These are phyloP conservation scores for Anas capensis DNA, from an alignment of 2,797 vertebrate species.

Conservation along the genomic window DNA sequence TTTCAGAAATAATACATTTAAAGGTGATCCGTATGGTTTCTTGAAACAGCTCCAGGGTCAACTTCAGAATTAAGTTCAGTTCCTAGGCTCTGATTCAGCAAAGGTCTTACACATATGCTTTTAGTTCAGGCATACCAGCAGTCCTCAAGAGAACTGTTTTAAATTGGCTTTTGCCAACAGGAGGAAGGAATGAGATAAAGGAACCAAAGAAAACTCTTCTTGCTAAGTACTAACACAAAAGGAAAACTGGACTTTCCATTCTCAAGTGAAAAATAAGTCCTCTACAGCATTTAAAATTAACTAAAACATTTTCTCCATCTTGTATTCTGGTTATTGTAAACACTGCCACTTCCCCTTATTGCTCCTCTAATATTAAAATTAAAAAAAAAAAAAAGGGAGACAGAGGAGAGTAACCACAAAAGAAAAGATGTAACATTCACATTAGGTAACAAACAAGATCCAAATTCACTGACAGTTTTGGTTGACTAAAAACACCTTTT, in stretches of 20 bases:
- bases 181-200: constrained; percentile 31
- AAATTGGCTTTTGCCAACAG: constrained; percentile 40
- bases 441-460: not conserved
- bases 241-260: not conserved
- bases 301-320: not conserved
- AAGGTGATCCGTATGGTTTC: not conserved
- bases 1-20: constrained; percentile 23
- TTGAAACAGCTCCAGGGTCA: constrained; percentile 29
- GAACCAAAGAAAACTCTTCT: constrained; percentile 9
- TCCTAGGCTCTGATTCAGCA: constrained; percentile 18
- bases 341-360: not conserved
- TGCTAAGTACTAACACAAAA: not conserved
- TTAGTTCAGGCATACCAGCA: not conserved
- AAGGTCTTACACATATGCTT: not conserved
- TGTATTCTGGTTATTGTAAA: not conserved
- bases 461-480: not conserved
- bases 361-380: not conserved
- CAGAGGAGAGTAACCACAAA: not conserved
- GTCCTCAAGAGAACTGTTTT: constrained; percentile 15
- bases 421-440: not conserved
- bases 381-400: not conserved
- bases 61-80: constrained; percentile 25
- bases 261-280: not conserved
- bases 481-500: constrained; percentile 17
- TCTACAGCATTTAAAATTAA: not conserved